Base-by-base conservation (phyloP, 2,888 invertebrate species). In the Andrena haemorrhoa region DNA sequence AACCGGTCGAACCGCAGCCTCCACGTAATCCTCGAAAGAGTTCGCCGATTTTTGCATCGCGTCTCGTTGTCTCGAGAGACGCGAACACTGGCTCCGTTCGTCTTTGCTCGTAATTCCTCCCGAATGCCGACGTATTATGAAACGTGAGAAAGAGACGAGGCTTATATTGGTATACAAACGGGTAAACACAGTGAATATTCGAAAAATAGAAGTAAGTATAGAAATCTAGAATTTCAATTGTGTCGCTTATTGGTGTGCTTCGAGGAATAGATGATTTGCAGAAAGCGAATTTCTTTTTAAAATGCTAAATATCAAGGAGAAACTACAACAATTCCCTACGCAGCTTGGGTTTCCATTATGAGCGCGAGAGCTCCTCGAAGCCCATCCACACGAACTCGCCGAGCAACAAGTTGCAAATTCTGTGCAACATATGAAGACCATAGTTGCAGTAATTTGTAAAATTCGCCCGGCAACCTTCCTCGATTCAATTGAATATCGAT, bases 1-100 rank as follows among this genome's bases (percentile, higher is more conserved):
- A 79, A 82, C 79, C 82, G 66, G 78, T 78, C 65, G 47, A 69
- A 68, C 69, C 56, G 49, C 58, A 56, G 26, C 58, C 33, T 51
- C 47, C 29, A 61, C 23, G 49, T 53, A 75, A 79, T 79, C 68
- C n/a, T 1, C 60, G 10, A 20, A 74, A 56, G 63, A 78, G 35
- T 33, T 33, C 20, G 16, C 26, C 23, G 33, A 60, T 58, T 51
- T 66, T 35, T 66, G 49, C 65, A 47, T 47, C 35, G 31, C 8
- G 29, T 26, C 33, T 31, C 26, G n/a, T 72, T 56, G 41, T 58
- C 65, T 47, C 29, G n/a, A 33, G n/a, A 33, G 47, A 58, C 23
- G 10, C 6, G 35, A 65, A 49, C 10, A 12, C 49, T 2, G 31
- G 23, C 31, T 8, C 58, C 16, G 26, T 35, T 7, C 51, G 41